phyloP scores from a whole-genome alignment of 2,797 vertebrate genomes.

The Sorex maritimensis region DNA sequence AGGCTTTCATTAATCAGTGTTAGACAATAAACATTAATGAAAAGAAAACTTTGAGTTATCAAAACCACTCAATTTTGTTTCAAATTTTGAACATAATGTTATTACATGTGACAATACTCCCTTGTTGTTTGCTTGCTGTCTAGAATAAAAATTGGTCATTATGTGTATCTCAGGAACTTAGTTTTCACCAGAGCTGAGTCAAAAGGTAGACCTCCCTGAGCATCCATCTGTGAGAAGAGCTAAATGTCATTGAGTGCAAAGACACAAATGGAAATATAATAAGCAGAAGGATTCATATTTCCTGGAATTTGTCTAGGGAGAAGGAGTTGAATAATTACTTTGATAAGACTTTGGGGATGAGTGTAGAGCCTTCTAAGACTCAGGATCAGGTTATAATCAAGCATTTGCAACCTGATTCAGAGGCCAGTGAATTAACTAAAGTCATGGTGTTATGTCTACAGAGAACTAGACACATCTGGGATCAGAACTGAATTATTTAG shows the following conservation, averaged over 20 bases:
- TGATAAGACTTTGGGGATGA: constrained; percentile 1
- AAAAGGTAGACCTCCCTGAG: not conserved
- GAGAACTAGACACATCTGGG: not conserved
- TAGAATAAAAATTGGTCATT: not conserved
- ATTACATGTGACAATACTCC: not conserved
- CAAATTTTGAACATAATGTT: not conserved
- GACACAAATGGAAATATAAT: not conserved
- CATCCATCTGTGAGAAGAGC: not conserved
- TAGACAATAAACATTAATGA: constrained; percentile 1
- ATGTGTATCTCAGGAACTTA: not conserved
- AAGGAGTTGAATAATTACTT: not conserved
- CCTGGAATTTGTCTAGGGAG: constrained; percentile 24
- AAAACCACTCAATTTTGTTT: not conserved
- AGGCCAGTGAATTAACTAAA: not conserved
- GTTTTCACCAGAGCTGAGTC: constrained; percentile 28
- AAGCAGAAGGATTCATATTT: constrained; percentile 41
- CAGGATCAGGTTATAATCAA: not conserved
- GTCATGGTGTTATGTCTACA: not conserved
- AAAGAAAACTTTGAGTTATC: constrained; percentile 1
- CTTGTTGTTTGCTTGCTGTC: not conserved
- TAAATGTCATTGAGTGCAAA: constrained; percentile 38
- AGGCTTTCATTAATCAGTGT: not conserved
- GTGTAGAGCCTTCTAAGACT: not conserved
- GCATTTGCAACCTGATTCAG: not conserved
- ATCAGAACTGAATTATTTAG: not conserved